phyloP scores from a whole-genome alignment of 37 sponge, comb jelly and placozoan genomes.

The Oopsacas minuta region DNA sequence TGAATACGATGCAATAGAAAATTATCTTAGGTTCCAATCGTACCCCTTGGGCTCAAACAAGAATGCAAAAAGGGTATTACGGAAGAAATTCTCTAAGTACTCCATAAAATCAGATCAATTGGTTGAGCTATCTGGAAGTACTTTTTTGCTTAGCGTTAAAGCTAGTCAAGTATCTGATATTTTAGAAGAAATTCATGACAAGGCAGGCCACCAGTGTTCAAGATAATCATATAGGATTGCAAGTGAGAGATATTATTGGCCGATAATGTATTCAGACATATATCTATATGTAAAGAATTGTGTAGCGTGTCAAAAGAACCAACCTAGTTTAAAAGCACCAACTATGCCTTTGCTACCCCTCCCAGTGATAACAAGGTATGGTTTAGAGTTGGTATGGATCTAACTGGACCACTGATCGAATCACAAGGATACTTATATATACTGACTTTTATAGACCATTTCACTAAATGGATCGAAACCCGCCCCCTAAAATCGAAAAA shows the following conservation, averaged over 20 bases:
- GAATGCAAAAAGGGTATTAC: not conserved
- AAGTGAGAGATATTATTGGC: not conserved
- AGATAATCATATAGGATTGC: not conserved
- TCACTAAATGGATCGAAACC: constrained; percentile 13
- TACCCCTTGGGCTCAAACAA: not conserved
- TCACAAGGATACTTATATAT: not conserved
- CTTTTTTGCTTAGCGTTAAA: not conserved
- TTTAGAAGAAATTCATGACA: not conserved
- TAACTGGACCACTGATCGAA: not conserved
- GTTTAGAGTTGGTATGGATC: constrained; percentile 13
- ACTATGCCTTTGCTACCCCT: not conserved
- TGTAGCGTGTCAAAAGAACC: not conserved
- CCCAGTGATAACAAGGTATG: constrained; percentile 1
- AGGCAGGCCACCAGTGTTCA: not conserved
- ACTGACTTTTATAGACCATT: not conserved
- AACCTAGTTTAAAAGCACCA: not conserved
- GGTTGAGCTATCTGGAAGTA: not conserved
- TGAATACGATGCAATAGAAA: not conserved
- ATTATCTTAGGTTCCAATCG: not conserved
- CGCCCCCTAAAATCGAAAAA: not conserved
- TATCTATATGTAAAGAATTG: not conserved
- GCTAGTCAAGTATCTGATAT: not conserved
- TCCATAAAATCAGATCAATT: not conserved
- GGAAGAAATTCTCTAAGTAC: not conserved
- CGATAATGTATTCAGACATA: not conserved